Percentiles rank a stretch among this genome's conserved stretches.
phyloP scores from a whole-genome alignment of 2,888 invertebrate genomes.

The Corythucha ciliata region DNA sequence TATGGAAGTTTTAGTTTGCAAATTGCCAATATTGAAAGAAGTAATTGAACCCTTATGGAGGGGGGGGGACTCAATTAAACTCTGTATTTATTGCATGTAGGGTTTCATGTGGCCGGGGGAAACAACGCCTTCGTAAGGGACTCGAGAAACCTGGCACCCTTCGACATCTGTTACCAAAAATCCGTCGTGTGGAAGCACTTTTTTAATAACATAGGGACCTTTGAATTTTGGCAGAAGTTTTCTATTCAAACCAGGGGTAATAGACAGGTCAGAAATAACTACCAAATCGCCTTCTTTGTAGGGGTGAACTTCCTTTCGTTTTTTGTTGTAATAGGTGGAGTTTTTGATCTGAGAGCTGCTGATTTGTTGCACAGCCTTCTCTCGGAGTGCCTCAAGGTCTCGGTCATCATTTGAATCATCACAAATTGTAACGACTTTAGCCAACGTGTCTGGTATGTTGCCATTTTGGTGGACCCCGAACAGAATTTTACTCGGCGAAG shows the following conservation, averaged over 20 bases:
- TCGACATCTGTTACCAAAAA: constrained; percentile 31
- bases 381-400: not conserved
- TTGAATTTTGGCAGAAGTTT: constrained; percentile 32
- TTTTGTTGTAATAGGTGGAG: not conserved
- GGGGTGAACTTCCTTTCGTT: not conserved
- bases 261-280: constrained; percentile 31
- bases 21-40: too few species aligned
- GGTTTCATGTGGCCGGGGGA: constrained; percentile 12
- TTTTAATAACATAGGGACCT: constrained; percentile 30
- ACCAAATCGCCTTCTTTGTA: constrained; percentile 28
- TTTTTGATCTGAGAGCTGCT: not conserved
- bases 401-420: not conserved
- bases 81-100: not conserved
- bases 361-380: not conserved
- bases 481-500: constrained; percentile 32
- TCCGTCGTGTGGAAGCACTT: constrained; percentile 30
- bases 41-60: too few species aligned
- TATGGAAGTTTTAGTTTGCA: too few species aligned
- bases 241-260: constrained; percentile 27
- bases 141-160: constrained; percentile 11
- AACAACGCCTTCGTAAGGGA: constrained; percentile 7
- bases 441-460: not conserved
- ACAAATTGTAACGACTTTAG: not conserved
- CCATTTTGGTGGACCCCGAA: constrained; percentile 33
- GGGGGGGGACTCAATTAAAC: too few species aligned